A percentile compares a stretch with the other conserved stretches of the same genome.
Conservation (phyloP, 2,888 invertebrate species). For the Glomeris marginata region DNA sequence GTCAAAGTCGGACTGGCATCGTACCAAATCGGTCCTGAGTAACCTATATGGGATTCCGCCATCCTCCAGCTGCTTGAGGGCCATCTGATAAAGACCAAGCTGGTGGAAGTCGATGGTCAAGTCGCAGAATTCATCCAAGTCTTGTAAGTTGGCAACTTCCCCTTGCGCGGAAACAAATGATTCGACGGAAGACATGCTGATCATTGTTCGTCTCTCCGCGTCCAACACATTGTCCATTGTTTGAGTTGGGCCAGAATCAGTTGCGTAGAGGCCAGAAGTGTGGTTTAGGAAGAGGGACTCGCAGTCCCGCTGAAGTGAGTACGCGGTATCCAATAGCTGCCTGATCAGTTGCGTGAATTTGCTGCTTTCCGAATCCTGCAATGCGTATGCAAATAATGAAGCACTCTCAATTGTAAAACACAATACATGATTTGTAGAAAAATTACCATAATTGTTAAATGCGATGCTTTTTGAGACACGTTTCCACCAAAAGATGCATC, state of each 20-base stretch:
- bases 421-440: neutral
- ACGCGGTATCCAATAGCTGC: conserved; percentile 63
- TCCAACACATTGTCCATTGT: conserved; percentile 15
- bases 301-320: conserved; percentile 61
- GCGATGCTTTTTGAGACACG: conserved; percentile 3
- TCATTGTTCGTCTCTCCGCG: conserved; percentile 29
- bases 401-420: neutral
- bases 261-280: conserved; percentile 61
- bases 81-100: conserved; percentile 69
- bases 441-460: conserved; percentile 11
- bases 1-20: conserved; percentile 79
- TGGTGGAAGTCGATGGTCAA: conserved; percentile 64
- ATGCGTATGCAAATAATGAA: neutral
- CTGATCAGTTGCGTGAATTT: conserved; percentile 71
- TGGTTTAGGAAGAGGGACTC: conserved; percentile 22
- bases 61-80: conserved; percentile 65
- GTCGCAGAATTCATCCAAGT: conserved; percentile 68
- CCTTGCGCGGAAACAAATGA: conserved; percentile 94
- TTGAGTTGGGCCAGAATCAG: conserved; percentile 32
- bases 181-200: conserved; percentile 70
- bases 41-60: conserved; percentile 50
- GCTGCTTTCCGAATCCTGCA: conserved; percentile 51
- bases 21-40: conserved; percentile 60
- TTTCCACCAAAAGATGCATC: conserved; percentile 56
- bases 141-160: conserved; percentile 61